Evolutionary conservation across 2,797 vertebrate genomes (phyloP).

Genomic region (Stomatorhinus walkeri): DNA sequence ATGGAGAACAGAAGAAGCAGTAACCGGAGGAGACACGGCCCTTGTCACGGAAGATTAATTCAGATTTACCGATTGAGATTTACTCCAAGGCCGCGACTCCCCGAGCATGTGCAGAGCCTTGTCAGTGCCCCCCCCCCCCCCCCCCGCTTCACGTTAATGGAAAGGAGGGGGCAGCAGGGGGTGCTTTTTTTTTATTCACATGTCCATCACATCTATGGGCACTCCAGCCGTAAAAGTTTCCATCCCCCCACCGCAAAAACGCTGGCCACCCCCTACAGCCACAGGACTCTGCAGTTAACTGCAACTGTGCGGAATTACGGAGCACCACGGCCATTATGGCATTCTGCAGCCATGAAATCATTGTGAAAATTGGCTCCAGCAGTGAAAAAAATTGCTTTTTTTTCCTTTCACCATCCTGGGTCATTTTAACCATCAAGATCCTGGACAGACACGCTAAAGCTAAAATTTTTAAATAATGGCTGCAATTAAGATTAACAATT

Average conservation of each 20-base stretch:
- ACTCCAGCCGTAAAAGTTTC: slow-evolving; percentile 55
- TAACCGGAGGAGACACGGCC: not conserved
- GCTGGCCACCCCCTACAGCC: slow-evolving; percentile 35
- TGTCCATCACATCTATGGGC: slow-evolving; percentile 66
- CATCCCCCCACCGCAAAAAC: slow-evolving; percentile 42
- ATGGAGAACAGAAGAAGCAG: not conserved
- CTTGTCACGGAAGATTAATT: slow-evolving; percentile 6
- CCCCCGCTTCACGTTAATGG: not conserved
- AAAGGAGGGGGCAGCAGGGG: slow-evolving; percentile 35
- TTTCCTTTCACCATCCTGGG: slow-evolving; percentile 49
- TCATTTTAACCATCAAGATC: slow-evolving; percentile 48
- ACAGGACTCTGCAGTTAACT: not conserved
- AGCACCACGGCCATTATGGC: slow-evolving; percentile 59
- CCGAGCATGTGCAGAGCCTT: not conserved
- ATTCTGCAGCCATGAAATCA: slow-evolving; percentile 68
- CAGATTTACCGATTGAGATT: slow-evolving; percentile 11
- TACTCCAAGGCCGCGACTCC: not conserved
- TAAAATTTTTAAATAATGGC: slow-evolving; percentile 53
- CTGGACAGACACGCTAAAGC: not conserved
- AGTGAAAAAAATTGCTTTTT: slow-evolving; percentile 28
- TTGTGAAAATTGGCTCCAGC: slow-evolving; percentile 63
- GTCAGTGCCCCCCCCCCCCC: not conserved
- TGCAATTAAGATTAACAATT: slow-evolving; percentile 64
- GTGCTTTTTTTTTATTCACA: slow-evolving; percentile 57
- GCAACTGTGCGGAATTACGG: slow-evolving; percentile 22